These are phyloP conservation scores for Spinus olivaceus DNA, from an alignment of 2,797 vertebrate genomes.

Conservation along the genomic window DNA sequence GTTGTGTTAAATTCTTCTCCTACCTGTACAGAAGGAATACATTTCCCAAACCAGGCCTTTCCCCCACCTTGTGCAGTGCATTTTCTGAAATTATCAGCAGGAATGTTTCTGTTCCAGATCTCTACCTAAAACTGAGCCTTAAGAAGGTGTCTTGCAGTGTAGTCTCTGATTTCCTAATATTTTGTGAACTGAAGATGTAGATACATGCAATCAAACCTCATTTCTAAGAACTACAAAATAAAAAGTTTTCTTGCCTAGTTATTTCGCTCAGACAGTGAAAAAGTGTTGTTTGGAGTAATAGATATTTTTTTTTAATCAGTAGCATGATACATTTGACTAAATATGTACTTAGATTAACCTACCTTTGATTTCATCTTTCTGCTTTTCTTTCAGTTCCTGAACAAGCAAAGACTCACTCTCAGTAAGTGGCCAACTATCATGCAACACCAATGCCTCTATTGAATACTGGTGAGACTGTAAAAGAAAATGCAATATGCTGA, in stretches of 20 bases:
- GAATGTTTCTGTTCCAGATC: not conserved
- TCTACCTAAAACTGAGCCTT: not conserved
- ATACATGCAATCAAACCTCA: not conserved
- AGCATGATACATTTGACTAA: not conserved
- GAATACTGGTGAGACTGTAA: slow-evolving; percentile 84
- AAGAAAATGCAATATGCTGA: slow-evolving; percentile 35
- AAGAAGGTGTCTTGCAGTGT: not conserved
- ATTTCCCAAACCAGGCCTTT: not conserved
- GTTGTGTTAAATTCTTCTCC: not conserved
- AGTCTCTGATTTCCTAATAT: not conserved
- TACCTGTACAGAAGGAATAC: not conserved
- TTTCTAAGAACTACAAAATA: not conserved
- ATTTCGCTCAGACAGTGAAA: not conserved
- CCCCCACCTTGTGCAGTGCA: accelerated
- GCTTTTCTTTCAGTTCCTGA: slow-evolving; percentile 78
- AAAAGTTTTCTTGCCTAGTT: not conserved
- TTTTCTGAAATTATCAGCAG: not conserved
- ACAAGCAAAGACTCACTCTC: slow-evolving; percentile 79
- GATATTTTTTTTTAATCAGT: not conserved
- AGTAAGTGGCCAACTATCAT: slow-evolving; percentile 85
- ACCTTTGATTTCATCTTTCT: slow-evolving; percentile 85
- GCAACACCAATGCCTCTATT: slow-evolving; percentile 83
- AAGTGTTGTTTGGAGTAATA: not conserved
- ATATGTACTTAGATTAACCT: not conserved
- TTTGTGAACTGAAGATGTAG: not conserved